phyloP scores from a whole-genome alignment of 2,113 vertebrate species.

The Mormyrus iriodes region DNA sequence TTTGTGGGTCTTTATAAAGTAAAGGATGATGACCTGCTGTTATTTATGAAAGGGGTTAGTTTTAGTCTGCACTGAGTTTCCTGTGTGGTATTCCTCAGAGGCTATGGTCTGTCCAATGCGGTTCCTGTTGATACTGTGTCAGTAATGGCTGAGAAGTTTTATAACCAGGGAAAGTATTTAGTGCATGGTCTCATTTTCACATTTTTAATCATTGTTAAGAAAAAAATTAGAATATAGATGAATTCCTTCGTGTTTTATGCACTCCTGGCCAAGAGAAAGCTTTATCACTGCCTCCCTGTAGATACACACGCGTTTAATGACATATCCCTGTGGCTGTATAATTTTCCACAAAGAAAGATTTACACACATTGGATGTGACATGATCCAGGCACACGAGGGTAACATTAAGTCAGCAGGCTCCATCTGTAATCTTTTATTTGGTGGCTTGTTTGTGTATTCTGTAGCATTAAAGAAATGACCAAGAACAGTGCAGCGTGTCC shows the following conservation, averaged over 20 bases:
- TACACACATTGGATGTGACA: conserved; percentile 9
- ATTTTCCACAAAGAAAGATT: conserved; percentile 20
- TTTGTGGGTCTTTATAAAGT: background rate
- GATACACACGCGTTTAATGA: conserved; percentile 1
- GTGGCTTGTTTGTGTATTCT: background rate
- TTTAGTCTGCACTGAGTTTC: background rate
- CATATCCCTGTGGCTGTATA: conserved; percentile 10
- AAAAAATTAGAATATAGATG: background rate
- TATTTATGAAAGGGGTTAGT: background rate
- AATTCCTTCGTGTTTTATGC: background rate
- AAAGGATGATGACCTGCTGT: background rate
- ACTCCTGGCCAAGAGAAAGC: background rate
- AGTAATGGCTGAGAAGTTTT: background rate
- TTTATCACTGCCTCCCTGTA: background rate
- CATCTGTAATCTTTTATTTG: background rate
- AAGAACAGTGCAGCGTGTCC: background rate
- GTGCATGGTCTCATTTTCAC: background rate
- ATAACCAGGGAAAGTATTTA: background rate
- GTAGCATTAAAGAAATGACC: background rate
- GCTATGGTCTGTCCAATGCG: background rate
- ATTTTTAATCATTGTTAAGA: background rate
- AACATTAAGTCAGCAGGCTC: background rate
- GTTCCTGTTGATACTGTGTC: background rate
- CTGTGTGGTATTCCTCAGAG: background rate
- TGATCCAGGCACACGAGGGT: conserved; percentile 4